phyloP scores from a whole-genome alignment of 2,888 invertebrate genomes.

The Rhingia rostrata region DNA sequence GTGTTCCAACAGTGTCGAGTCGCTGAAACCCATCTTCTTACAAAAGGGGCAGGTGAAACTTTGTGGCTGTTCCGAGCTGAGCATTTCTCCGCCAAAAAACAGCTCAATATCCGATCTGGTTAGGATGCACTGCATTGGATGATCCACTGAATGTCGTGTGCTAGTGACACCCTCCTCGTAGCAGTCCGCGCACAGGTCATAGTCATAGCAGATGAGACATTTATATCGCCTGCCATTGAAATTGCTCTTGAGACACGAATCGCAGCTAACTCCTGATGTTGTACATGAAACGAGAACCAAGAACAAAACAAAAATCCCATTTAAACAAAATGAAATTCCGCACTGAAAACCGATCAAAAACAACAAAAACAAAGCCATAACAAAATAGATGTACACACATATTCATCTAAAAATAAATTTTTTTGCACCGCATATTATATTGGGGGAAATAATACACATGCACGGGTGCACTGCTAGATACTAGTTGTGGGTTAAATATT shows the following conservation, averaged over 20 bases:
- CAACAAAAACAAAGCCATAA: slow-evolving; percentile 1
- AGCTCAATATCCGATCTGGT: slow-evolving; percentile 98
- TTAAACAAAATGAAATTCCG: slow-evolving; percentile 6
- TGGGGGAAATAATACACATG: slow-evolving; percentile 10
- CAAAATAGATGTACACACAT: slow-evolving; percentile 8
- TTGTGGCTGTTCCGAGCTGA: slow-evolving; percentile 95
- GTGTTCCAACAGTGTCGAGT: slow-evolving; percentile 94
- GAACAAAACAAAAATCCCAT: slow-evolving; percentile 1
- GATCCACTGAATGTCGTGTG: slow-evolving; percentile 96
- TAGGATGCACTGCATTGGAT: slow-evolving; percentile 99
- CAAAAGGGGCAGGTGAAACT: slow-evolving; percentile 99
- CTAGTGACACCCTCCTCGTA: slow-evolving; percentile 96
- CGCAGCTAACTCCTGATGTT: slow-evolving; percentile 97
- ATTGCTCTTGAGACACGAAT: slow-evolving; percentile 98
- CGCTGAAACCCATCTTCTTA: slow-evolving; percentile 97
- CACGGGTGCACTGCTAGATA: slow-evolving; percentile 7
- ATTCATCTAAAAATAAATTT: slow-evolving; percentile 32
- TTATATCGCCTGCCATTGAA: slow-evolving; percentile 99
- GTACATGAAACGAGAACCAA: slow-evolving; percentile 43
- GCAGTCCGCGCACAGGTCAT: slow-evolving; percentile 98
- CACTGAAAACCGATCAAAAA: slow-evolving; percentile 7
- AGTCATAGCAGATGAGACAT: slow-evolving; percentile 99
- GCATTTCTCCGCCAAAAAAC: slow-evolving; percentile 97
- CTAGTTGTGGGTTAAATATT: slow-evolving; percentile 43
- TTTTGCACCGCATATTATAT: neutral